Evolutionary conservation across 2,888 invertebrate species (phyloP), one percentile per base, ranked within the genome.

Genomic region (Drosophila austrosaltans): DNA sequence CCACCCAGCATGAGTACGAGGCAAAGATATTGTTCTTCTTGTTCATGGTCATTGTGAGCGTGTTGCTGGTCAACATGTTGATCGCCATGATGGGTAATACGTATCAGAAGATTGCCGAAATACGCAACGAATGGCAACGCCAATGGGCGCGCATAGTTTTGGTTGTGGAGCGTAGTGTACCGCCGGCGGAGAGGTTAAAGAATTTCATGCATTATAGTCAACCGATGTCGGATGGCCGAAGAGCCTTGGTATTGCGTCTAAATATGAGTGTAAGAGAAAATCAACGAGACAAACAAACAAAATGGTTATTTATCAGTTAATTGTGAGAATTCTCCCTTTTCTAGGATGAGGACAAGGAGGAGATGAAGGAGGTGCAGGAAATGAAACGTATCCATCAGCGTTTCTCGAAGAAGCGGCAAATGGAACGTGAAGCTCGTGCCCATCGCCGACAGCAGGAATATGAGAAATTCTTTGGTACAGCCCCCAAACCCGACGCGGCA

Each of bases 71-170:
- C 61, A 99, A 99, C 94, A 98, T 99, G 98, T 94, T 99, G 92
- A 99, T 99, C 89, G 99, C 99, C 76, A 99, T 99, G 99, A 99
- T 99, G 99, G 99, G 99, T 0, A 99, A 99, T 92, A 99, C 99
- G 2, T 99, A 99, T 91, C 98, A 98, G 92, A 97, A 98, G 93
- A 98, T 99, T 82, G 98, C 98, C 0, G 98, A 98, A 93, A 98
- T 98, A 0, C 95, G 97, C 79, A 99, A 99, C 91, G 99, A 99
- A 92, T 99, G 99, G 98, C 98, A 99, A 92, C 93, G 99, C 90
- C 94, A 99, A 95, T 99, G 99, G 99, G 99, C 99, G 0, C 94
- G 99, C 78, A 99, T 99, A 74, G 99, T 99, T 40, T 93, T 99
- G 75, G 98, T 99, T 42, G 97, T 99, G 25, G 99, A 99, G 92